Base-by-base conservation (phyloP, 2,797 vertebrate species). In the Xenopus petersii region DNA sequence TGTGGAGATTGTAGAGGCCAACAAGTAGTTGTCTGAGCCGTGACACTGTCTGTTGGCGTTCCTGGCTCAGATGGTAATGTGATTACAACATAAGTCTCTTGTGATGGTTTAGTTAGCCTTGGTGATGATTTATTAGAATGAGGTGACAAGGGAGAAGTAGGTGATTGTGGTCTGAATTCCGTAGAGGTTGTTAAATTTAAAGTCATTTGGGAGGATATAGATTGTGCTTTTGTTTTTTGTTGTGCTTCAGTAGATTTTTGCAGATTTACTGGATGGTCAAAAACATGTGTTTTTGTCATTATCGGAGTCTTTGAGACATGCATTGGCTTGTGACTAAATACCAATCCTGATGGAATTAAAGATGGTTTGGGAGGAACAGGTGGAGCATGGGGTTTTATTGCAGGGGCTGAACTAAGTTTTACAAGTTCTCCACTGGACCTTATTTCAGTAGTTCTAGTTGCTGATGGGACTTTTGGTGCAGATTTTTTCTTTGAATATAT, bases 11-110 rank as follows among this genome's bases (percentile, higher is more conserved):
- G 88, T 76, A 88, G 88, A 56, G 90, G 89, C 88, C 93, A 93
- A 82, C 87, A 92, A 13, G 88, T 94, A 72, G 94, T 88, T 82
- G 93, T 93, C 83, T 94, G 94, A 81, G 91, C 92, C 82, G 85
- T 87, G 80, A 96, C 75, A 82, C 84, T 84, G 67, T 98, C 96
- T 67, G 94, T 95, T 72, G 98, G 96, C 82, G 96, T 98, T 61
- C 96, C 93, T 80, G 95, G 95, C 82, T 98, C 96, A 82, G 96
- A 98, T 67, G 97, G 97, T 84, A 99, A 89, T 2, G 97, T 99
- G 86, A 99, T 99, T 46, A 99, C 96, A 61, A 98, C 97, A 64
- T 98, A 99, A 0, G 97, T 98, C 86, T 98, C 95, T 80, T 84
- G 86, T 80, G 95, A 91, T 78, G 93, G 93, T 89, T 94, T 96